phyloP scores from a whole-genome alignment of 2,113 vertebrate species.

The Rhinolophus sinicus region DNA sequence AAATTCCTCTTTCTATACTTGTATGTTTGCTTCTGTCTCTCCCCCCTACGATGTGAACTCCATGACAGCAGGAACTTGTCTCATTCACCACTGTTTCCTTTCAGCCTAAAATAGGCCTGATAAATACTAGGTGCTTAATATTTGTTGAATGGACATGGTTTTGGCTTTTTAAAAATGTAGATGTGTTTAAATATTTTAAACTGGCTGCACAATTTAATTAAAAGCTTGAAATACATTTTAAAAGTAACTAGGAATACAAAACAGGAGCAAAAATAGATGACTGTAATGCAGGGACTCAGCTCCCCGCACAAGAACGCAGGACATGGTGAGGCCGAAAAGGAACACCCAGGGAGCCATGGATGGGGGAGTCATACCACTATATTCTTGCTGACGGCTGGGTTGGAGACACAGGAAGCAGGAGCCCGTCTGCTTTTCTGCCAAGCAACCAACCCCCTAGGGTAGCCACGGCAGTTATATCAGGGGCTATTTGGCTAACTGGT shows the following conservation, averaged over 20 bases:
- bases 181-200: conserved; percentile 48
- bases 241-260: not conserved
- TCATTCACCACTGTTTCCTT: not conserved
- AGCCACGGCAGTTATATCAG: too few species aligned
- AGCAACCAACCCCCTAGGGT: too few species aligned
- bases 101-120: not conserved
- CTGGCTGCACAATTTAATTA: not conserved
- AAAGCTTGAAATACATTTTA: conserved; percentile 33
- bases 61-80: not conserved
- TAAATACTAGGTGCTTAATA: conserved; percentile 16
- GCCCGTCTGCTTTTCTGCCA: too few species aligned
- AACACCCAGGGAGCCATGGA: too few species aligned
- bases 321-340: too few species aligned
- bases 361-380: too few species aligned
- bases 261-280: not conserved
- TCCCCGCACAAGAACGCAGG: too few species aligned
- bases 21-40: not conserved
- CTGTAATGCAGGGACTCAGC: too few species aligned
- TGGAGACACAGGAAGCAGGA: too few species aligned
- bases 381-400: too few species aligned
- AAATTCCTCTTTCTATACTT: not conserved
- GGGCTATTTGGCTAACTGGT: too few species aligned
- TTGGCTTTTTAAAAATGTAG: not conserved
- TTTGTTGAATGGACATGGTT: not conserved
- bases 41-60: not conserved